Percentiles rank a stretch among this genome's conserved stretches.
phyloP scores from a whole-genome alignment of 1,140 invertebrate genomes.

The Reticulitermes speratus region DNA sequence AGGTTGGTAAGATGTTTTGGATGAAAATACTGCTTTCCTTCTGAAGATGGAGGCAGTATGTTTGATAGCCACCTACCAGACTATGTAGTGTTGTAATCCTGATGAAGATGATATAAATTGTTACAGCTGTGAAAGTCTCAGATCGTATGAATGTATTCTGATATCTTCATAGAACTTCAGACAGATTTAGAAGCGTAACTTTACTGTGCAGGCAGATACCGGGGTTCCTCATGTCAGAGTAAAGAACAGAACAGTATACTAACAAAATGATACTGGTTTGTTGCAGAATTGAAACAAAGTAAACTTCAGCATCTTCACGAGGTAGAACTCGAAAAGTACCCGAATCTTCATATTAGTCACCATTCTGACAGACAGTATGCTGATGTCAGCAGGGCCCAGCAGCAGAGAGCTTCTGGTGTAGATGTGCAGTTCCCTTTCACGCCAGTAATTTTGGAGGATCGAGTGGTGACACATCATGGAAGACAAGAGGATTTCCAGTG shows the following conservation, averaged over 20 bases:
- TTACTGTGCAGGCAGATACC: no score
- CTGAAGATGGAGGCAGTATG: no score
- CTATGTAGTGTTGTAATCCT: no score
- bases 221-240: background rate
- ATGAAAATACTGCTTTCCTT: no score
- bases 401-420: background rate
- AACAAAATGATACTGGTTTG: background rate
- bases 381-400: background rate
- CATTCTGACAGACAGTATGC: background rate
- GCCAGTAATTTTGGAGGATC: background rate
- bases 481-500: constrained; percentile 36
- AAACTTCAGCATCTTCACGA: background rate
- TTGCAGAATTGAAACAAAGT: background rate
- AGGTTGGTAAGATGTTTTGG: no score
- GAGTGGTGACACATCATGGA: background rate
- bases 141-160: no score
- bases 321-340: background rate
- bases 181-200: no score
- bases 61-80: no score
- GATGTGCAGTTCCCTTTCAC: background rate
- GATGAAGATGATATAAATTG: no score
- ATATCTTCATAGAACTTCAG: no score
- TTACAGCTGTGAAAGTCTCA: no score
- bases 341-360: background rate
- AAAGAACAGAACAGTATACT: background rate